Evolutionary conservation across 2,113 vertebrate genomes (phyloP).

Genomic region (Progne subis): DNA sequence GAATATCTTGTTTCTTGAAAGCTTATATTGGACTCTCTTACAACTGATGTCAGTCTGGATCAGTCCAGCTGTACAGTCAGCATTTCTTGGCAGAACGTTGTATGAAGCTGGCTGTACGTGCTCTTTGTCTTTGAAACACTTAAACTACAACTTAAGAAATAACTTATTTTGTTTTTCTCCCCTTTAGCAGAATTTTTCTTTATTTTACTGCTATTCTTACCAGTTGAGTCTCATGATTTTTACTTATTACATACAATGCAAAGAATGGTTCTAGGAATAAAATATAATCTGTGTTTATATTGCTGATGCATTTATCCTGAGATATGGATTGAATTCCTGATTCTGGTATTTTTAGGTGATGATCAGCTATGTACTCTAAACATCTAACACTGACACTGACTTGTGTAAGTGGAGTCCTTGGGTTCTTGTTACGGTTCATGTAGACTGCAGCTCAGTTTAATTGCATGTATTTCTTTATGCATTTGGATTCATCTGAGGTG

Average conservation of each 20-base stretch:
- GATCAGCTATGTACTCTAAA: background rate
- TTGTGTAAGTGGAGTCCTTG: background rate
- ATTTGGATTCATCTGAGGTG: background rate
- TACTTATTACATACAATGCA: background rate
- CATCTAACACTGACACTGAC: background rate
- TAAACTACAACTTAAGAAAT: background rate
- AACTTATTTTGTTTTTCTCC: background rate
- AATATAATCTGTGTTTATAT: background rate
- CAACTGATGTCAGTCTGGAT: constrained; percentile 37
- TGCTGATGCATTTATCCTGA: background rate
- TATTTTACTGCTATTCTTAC: background rate
- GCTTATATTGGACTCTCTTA: background rate
- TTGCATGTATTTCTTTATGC: background rate
- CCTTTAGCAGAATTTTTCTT: background rate
- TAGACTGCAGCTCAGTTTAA: background rate
- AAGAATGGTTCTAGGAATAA: background rate
- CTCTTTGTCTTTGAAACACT: constrained; percentile 26
- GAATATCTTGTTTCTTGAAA: constrained; percentile 55
- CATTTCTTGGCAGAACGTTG: background rate
- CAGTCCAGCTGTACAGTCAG: constrained; percentile 49
- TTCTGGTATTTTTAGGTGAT: background rate
- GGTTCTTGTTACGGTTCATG: rapidly evolving
- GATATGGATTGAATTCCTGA: background rate
- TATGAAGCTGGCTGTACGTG: constrained; percentile 1
- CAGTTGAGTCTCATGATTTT: background rate